These are phyloP conservation scores for Scarus forsteni DNA, from an alignment of 2,797 vertebrate species.

Conservation along the genomic window DNA sequence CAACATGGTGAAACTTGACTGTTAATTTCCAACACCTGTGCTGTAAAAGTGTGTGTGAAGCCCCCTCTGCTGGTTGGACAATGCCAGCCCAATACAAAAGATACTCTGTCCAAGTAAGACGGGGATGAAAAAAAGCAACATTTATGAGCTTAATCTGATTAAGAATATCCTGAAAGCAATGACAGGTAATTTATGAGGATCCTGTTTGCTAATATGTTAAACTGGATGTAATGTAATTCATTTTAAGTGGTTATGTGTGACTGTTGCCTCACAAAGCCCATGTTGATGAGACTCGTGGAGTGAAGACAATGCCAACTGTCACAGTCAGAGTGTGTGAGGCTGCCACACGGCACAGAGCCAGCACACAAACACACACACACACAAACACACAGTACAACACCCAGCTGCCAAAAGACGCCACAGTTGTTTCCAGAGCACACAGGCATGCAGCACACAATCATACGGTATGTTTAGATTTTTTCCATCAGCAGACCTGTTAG, in stretches of 20 bases:
- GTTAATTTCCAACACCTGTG: not conserved
- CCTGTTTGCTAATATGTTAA: not conserved
- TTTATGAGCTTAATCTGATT: not conserved
- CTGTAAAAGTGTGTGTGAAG: constrained; percentile 49
- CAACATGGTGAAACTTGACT: not conserved
- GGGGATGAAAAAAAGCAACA: not conserved
- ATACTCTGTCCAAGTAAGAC: constrained; percentile 6
- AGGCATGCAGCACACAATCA: constrained; percentile 38
- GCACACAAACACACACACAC: constrained; percentile 40
- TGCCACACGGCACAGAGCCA: constrained; percentile 38
- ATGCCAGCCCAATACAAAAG: constrained; percentile 24
- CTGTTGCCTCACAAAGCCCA: constrained; percentile 29
- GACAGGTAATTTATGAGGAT: not conserved
- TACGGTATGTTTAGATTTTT: constrained; percentile 35
- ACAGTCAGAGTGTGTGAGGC: constrained; percentile 25
- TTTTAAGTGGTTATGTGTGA: constrained; percentile 17
- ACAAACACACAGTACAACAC: constrained; percentile 38
- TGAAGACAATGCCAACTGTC: constrained; percentile 55
- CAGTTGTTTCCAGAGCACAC: constrained; percentile 46
- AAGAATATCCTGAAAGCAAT: not conserved
- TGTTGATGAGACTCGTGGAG: constrained; percentile 30
- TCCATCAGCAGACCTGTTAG: not conserved
- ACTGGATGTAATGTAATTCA: not conserved
- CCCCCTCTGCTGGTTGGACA: constrained; percentile 70
- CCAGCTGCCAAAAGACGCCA: constrained; percentile 32